phyloP scores from a whole-genome alignment of 2,113 vertebrate species.

The Macrotis lagotis region DNA sequence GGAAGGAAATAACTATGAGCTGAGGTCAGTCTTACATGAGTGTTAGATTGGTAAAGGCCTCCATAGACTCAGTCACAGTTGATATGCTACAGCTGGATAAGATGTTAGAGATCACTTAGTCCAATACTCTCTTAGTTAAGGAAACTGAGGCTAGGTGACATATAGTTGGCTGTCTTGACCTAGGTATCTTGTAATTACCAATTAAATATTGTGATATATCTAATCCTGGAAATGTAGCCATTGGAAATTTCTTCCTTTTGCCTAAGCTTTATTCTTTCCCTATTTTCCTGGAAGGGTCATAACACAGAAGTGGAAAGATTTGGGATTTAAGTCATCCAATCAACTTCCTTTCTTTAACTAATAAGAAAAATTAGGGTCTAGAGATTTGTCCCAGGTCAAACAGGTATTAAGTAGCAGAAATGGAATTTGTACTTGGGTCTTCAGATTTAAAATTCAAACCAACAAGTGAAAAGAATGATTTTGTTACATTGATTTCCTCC shows the following conservation, averaged over 20 bases:
- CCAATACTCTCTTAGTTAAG: constrained; percentile 20
- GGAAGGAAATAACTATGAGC: background rate
- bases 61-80: background rate
- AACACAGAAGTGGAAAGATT: background rate
- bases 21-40: background rate
- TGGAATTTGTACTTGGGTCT: background rate
- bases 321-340: background rate
- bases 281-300: background rate
- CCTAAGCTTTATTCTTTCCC: background rate
- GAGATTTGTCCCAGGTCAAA: background rate
- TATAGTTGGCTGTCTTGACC: background rate
- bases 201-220: background rate
- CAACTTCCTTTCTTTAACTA: background rate
- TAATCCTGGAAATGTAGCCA: background rate
- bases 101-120: constrained; percentile 6
- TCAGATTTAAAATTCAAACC: background rate
- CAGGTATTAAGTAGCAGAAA: background rate
- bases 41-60: background rate
- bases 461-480: background rate
- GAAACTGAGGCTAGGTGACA: background rate
- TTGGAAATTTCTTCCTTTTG: background rate
- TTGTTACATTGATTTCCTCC: background rate
- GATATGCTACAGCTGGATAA: background rate
- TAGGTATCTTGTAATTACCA: background rate
- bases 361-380: background rate